Evolutionary conservation across 2,113 vertebrate genomes (phyloP), one percentile per base, ranked within the genome.

Genomic region (Galbula dea): DNA sequence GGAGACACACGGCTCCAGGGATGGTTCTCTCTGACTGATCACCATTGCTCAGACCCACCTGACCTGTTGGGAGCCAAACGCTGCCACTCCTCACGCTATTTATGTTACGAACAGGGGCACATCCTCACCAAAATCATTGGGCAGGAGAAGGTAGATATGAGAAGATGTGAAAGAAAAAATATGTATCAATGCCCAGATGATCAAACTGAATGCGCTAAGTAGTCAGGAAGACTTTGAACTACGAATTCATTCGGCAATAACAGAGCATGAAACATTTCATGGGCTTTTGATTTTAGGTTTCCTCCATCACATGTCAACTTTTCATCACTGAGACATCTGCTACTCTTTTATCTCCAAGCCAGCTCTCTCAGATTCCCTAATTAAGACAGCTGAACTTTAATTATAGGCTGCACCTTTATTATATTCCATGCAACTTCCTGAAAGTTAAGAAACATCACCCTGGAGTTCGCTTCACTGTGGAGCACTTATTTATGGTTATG

Each of bases 141-240:
- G 95, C 94, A 91, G 91, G 82, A 71, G 87, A 91, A 91, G 94
- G 88, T 62, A 91, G 88, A 49, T 52, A 76, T n/a, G 95, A 95
- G 85, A 41, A 82, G 89, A 96, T 76, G 96, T 85, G 36, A 96
- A 96, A 94, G 48, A 76, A 91, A 83, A 96, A 95, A 79, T 21
- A 67, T 0, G 55, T 76, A 66, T 92, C 93, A 46, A 76, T 94
- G 97, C 96, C 96, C 95, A 89, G 94, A 97, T 97, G 98, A 98
- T 98, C 97, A 98, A 98, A 98, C 98, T 55, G 97, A 97, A 98
- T 97, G 96, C 78, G 58, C 96, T 97, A 97, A 97, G 96, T 66
- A 98, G 95, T 91, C 76, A 80, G 96, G 76, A 75, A 97, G 97
- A 95, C 98, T 98, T 98, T 98, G 98, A 98, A 98, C 97, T 97